Base-by-base conservation (phyloP, 2,797 vertebrate genomes). In the Mus caroli region DNA sequence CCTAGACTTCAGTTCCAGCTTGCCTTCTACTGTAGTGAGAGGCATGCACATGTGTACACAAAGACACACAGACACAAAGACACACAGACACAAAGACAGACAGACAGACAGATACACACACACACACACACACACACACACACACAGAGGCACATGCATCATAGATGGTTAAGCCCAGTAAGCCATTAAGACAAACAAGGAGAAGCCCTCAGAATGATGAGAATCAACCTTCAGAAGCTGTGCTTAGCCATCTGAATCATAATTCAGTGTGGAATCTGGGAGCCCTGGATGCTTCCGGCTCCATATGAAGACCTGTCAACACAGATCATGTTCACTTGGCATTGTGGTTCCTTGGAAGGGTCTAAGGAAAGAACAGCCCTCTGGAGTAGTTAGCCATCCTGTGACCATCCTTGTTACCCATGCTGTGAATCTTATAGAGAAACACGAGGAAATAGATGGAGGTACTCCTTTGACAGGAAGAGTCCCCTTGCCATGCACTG, bases 351-450 rank as follows among this genome's bases (percentile, higher is more conserved):
- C 28, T 75, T 22, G 13, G 28, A 67, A 50, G 71, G 4, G 34
- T 37, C 8, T 31, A 31, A 52, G 56, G 37, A 34, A 88, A 88
- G 91, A 87, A 75, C 69, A 4, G 67, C 1, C n/a, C 40, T 9
- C 3, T 1, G 14, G 2, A 2, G 17, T 73, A 0, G n/a, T n/a
- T n/a, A n/a, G 52, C 7, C 7, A 10, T 50, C 67, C 50, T 13
- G 6, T 8, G 0, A 3, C 0, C 13, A 5, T 58, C 17, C 3
- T 19, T 28, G 1, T 19, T 37, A n/a, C 8, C 7, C 92, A 24
- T 0, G 2, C 5, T 54, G 37, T 4, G 73, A 76, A 58, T 12
- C 26, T 52, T 78, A n/a, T 52, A 77, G 34, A 20, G 75, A 3
- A 0, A 2, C 37, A 15, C 5, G 28, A 83, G 10, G 26, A 76